Evolutionary conservation across 2,888 invertebrate genomes (phyloP).

Genomic region (Diachrysia chrysitis): DNA sequence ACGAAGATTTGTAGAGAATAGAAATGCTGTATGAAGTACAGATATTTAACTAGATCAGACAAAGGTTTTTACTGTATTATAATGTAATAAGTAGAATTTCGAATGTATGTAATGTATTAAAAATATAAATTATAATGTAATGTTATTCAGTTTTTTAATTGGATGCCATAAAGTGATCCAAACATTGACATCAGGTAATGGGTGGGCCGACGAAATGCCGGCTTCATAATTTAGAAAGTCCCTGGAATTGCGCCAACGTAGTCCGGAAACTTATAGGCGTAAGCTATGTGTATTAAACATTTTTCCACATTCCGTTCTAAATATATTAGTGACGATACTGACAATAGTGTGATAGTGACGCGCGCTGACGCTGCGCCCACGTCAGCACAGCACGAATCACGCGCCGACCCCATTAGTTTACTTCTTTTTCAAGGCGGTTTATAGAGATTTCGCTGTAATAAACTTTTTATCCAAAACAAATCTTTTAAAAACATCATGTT

Average conservation of each 20-base stretch:
- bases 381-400: conserved; percentile 81
- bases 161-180: conserved; percentile 30
- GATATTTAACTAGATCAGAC: no score
- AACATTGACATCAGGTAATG: conserved; percentile 34
- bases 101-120: no score
- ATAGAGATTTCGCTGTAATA: conserved; percentile 13
- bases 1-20: no score
- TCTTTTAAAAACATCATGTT: conserved; percentile 2
- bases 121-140: not conserved
- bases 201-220: conserved; percentile 47
- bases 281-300: conserved; percentile 69
- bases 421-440: conserved; percentile 15
- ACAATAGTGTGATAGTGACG: conserved; percentile 73
- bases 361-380: conserved; percentile 78
- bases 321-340: conserved; percentile 81
- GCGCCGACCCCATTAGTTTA: conserved; percentile 60
- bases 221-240: conserved; percentile 64
- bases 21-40: no score
- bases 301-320: conserved; percentile 84
- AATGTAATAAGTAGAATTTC: no score
- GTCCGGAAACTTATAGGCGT: conserved; percentile 79
- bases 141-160: conserved; percentile 26
- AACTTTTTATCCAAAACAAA: conserved; percentile 8
- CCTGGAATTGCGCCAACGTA: conserved; percentile 75
- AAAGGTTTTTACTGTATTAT: no score